Evolutionary conservation across 2,797 vertebrate species (phyloP).

Genomic region (Hybognathus amarus): DNA sequence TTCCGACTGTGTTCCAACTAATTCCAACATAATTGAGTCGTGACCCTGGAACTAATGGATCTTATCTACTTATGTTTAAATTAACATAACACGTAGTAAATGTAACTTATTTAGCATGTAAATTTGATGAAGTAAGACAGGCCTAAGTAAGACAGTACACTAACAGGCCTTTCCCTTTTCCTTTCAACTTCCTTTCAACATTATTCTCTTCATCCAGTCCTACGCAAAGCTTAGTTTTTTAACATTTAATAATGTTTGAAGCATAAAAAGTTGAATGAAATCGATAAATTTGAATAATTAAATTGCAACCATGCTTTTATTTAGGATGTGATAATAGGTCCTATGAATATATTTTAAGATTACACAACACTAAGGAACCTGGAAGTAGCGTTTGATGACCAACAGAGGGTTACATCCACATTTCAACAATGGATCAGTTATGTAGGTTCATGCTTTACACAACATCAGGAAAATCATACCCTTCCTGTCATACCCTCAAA

Average conservation of each 20-base stretch:
- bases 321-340: not conserved
- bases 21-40: slow-evolving; percentile 1
- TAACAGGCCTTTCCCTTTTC: not conserved
- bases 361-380: not conserved
- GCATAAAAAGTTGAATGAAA: too few relatives aligned
- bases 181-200: too few relatives aligned
- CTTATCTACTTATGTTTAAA: slow-evolving; percentile 1
- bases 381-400: not conserved
- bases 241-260: too few relatives aligned
- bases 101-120: not conserved
- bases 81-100: not conserved
- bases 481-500: not conserved
- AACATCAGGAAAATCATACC: not conserved
- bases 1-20: not conserved
- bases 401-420: not conserved
- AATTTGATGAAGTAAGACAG: not conserved
- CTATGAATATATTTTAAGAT: not conserved
- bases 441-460: not conserved
- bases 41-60: not conserved
- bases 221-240: too few relatives aligned
- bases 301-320: too few relatives aligned
- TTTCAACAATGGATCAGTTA: not conserved
- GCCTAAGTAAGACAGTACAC: not conserved
- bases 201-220: too few relatives aligned
- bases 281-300: too few relatives aligned